Evolutionary conservation across 2,797 vertebrate species (phyloP).

Genomic region (Parambassis ranga): DNA sequence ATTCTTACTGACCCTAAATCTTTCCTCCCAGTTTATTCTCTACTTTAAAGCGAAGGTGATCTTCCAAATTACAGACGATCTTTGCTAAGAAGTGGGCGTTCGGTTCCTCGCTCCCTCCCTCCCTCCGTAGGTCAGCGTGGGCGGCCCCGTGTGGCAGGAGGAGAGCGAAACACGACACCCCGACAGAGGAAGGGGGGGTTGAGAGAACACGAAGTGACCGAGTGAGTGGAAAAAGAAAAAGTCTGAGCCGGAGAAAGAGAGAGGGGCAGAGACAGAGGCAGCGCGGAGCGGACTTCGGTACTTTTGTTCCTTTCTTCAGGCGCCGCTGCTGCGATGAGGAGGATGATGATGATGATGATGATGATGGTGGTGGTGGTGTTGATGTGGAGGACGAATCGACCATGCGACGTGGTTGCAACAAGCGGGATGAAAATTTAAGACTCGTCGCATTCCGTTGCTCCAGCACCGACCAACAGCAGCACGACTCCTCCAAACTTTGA

Average conservation of each 20-base stretch:
- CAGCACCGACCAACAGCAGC: conserved; percentile 35
- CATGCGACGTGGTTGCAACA: conserved; percentile 63
- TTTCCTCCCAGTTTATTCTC: background rate
- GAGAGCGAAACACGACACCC: conserved; percentile 85
- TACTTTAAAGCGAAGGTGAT: background rate
- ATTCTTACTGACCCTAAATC: too few species aligned
- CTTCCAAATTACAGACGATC: conserved; percentile 61
- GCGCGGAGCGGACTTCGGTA: conserved; percentile 38
- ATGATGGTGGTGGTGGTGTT: conserved; percentile 42
- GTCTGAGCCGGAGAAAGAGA: conserved; percentile 67
- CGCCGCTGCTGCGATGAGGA: conserved; percentile 40
- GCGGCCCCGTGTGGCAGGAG: conserved; percentile 85
- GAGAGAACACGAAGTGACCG: conserved; percentile 63
- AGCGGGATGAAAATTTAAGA: conserved; percentile 52
- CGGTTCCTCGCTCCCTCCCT: conserved; percentile 60
- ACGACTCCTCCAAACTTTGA: conserved; percentile 64
- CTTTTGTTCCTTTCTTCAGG: conserved; percentile 40
- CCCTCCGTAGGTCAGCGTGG: conserved; percentile 79
- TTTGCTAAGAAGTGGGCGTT: conserved; percentile 77
- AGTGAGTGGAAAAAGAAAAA: conserved; percentile 82
- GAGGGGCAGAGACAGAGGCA: conserved; percentile 56
- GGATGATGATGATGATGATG: conserved; percentile 28
- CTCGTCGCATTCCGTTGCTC: conserved; percentile 63
- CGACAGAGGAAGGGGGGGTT: conserved; percentile 48
- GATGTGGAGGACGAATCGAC: conserved; percentile 62